Evolutionary conservation across 2,888 invertebrate species (phyloP), one percentile per base, ranked within the genome.

Genomic region (Lasioglossum villosulum): DNA sequence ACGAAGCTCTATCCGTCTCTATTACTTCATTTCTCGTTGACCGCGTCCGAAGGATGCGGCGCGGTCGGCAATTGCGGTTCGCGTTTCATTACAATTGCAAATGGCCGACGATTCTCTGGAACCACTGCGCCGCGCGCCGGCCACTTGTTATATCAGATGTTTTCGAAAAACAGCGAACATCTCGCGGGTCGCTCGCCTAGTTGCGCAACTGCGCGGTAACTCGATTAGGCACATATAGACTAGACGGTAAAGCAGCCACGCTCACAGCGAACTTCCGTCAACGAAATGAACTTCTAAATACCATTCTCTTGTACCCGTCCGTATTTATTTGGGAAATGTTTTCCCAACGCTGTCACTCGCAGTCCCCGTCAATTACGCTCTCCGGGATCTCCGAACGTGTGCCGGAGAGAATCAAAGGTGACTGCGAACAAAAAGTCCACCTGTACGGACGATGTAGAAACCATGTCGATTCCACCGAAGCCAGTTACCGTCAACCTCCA

Each of bases 21-120:
- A 2, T 34, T 73, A 78, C 83, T 75, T 83, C 66, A 66, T 66
- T 83, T 19, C 72, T 72, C 45, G n/a, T n/a, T 70, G 70, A 23
- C 39, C 23, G 39, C 72, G 75, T 81, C 75, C 77, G 70, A 86
- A 78, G 75, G 72, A 75, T 80, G 63, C 74, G 56, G 10, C n/a
- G 34, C n/a, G 48, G 8, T 4, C 16, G 52, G 48, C 70, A 68
- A 78, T 81, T 72, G 72, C 76, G 37, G 68, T 56, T 23, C 45
- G 71, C 68, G 73, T 78, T 56, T 74, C 59, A 75, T 59, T 75
- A 78, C 76, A 78, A 83, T 84, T 84, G 83, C 84, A 84, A 84
- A 84, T 78, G 56, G 27, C 30, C 70, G 14, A 4, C 30, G 27
- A 19, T 27, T 45, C 12, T 74, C 52, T 30, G 39, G 56, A 73